Evolutionary conservation across 1,140 invertebrate species (phyloP), one percentile per base, ranked within the genome.

Genomic region (Solen grandis): DNA sequence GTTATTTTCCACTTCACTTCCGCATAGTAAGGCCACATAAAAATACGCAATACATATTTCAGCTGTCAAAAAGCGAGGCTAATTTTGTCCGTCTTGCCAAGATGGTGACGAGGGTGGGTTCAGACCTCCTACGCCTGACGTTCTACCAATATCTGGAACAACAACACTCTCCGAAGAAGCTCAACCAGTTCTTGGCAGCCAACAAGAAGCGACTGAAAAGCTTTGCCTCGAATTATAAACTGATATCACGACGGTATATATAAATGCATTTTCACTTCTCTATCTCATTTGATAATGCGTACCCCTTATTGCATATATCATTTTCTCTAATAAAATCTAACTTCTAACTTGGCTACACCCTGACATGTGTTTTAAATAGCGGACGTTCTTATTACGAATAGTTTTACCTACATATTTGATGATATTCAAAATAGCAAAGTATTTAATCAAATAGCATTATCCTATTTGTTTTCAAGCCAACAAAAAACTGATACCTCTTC

Each of bases 101-200:
- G 35, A 60, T 73, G 16, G 57, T 80, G 19, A 35, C 57, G 5
- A n/a, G 38, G n/a, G 77, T 80, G 0, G 77, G 77, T 1, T 62
- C 77, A 4, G 77, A 80, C 60, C 33, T 80, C 27, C 46, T 80
- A 29, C 22, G 77, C 14, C 31, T 80, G 55, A 38, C 68, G 0
- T 65, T 80, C 31, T 72, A 62, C 59, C 62, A 72, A 27, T 73
- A 80, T 50, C 36, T 80, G 41, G 77, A 80, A 25, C 35, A 35
- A 36, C 77, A 80, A 22, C 55, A 80, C 13, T 68, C 77, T 4
- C 68, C 77, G 3, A 70, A 31, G 25, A 59, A 70, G 5, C 41
- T 80, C 1, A 22, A 52, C 46, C 68, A 80, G 68, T 80, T 80
- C 31, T 57, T 80, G 19, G 57, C 66, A 27, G 50, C 59, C 5